Conservation (phyloP, 2,113 vertebrate species). For the Pseudopodoces humilis region DNA sequence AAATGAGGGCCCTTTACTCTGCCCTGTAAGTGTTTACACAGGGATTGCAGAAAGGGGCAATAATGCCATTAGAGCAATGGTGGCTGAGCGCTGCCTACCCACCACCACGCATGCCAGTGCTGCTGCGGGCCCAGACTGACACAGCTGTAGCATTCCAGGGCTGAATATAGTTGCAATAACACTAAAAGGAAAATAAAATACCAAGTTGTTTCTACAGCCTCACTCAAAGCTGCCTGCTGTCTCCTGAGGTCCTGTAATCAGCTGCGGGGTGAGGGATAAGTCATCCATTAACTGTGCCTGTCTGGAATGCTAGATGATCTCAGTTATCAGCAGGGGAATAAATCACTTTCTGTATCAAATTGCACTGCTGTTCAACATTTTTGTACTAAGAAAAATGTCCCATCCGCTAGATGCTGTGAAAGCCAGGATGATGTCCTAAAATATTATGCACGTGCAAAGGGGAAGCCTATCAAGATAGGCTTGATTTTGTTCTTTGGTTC, state of each 20-base stretch:
- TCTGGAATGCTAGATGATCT: conserved; percentile 73
- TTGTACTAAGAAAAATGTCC: not conserved
- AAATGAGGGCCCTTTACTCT: not conserved
- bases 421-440: not conserved
- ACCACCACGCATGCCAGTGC: not conserved
- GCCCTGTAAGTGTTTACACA: not conserved
- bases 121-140: not conserved
- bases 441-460: not conserved
- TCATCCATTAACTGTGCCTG: conserved; percentile 75
- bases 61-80: not conserved
- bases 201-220: conserved; percentile 42
- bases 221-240: conserved; percentile 45
- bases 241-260: conserved; percentile 63
- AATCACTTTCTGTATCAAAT: conserved; percentile 65
- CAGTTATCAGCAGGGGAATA: conserved; percentile 73
- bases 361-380: conserved; percentile 43
- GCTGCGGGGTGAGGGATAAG: conserved; percentile 57
- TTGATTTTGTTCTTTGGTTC: not conserved
- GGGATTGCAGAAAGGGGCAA: not conserved
- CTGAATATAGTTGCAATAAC: conserved; percentile 42
- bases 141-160: not conserved
- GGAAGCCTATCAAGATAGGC: not conserved
- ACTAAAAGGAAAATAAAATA: conserved; percentile 46
- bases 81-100: not conserved
- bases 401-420: not conserved